Base-by-base conservation (phyloP, 1,140 invertebrate species). In the Belonocnema kinseyi region DNA sequence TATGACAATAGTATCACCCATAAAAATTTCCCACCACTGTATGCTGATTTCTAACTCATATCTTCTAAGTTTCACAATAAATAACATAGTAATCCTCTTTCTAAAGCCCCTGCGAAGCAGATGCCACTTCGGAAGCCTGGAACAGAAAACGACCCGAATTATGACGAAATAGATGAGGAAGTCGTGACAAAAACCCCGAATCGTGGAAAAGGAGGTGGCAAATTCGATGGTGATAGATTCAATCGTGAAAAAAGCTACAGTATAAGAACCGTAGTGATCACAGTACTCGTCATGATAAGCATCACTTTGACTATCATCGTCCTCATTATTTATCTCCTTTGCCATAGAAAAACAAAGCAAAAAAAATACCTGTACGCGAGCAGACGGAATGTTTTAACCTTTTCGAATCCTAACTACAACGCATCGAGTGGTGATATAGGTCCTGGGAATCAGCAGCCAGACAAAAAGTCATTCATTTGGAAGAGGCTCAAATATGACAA, bases 341-440 rank as follows among this genome's bases (percentile, higher is more conserved):
- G 92, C n/a, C 92, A 92, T 81, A 92, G 91, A 52, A 93, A 92
- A 75, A 91, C 92, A 61, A 92, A 93, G 77, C 86, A 90, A 51
- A 93, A 94, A 82, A 93, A 94, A 70, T 93, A 94, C 76, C 86
- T 92, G 19, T 93, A 93, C 61, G 91, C 92, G 11, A 93, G 92
- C 71, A 92, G 94, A 73, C 91, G 94, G 75, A 94, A 94, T 56
- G 93, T 95, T 0, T 88, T 95, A 72, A 95, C 95, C 0, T 96
- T 96, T 87, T 94, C 95, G 2, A 96, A 96, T 92, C 96, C 95
- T 1, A 96, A 95, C 83, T 96, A 96, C 84, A 95, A 94, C 82
- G 93, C 94, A n/a, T 94, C 94, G 0, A 82, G 84, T 50, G 90
- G 88, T 76, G 88, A 90, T 17, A 52, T 86, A 6, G 86, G 82